phyloP scores from a whole-genome alignment of 2,113 vertebrate genomes.

The Seriola dumerili region DNA sequence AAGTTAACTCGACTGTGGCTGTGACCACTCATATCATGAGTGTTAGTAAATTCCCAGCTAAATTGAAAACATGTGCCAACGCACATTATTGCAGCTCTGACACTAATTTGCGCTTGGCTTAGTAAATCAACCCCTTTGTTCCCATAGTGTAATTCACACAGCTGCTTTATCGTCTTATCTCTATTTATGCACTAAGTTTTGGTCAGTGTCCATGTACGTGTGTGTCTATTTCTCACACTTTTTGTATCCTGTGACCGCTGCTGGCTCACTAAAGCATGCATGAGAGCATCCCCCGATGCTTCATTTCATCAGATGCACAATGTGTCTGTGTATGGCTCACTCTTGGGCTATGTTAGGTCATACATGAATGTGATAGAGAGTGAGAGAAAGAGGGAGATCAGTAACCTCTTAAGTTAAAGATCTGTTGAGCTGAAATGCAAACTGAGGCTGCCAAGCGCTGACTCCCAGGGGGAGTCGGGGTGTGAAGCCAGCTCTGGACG shows the following conservation, averaged over 20 bases:
- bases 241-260: conserved; percentile 17
- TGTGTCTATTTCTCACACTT: conserved; percentile 22
- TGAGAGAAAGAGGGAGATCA: conserved; percentile 35
- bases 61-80: conserved; percentile 29
- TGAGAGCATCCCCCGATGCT: conserved; percentile 32
- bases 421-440: conserved; percentile 35
- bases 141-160: conserved; percentile 21
- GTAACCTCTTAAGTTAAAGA: conserved; percentile 53
- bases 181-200: conserved; percentile 41
- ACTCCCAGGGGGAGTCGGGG: background rate
- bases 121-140: conserved; percentile 26
- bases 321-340: conserved; percentile 8
- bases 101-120: conserved; percentile 26
- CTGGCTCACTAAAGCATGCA: conserved; percentile 47
- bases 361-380: conserved; percentile 24
- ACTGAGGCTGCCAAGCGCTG: conserved; percentile 21
- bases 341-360: conserved; percentile 36
- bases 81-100: conserved; percentile 4
- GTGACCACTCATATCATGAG: conserved; percentile 8
- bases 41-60: conserved; percentile 19
- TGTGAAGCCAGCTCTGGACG: conserved; percentile 32
- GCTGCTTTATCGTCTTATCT: conserved; percentile 62
- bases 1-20: conserved; percentile 11
- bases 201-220: conserved; percentile 24
- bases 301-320: conserved; percentile 49